These are phyloP conservation scores for Pseudochromis fuscus DNA, from an alignment of 2,797 vertebrate species.

Conservation along the genomic window DNA sequence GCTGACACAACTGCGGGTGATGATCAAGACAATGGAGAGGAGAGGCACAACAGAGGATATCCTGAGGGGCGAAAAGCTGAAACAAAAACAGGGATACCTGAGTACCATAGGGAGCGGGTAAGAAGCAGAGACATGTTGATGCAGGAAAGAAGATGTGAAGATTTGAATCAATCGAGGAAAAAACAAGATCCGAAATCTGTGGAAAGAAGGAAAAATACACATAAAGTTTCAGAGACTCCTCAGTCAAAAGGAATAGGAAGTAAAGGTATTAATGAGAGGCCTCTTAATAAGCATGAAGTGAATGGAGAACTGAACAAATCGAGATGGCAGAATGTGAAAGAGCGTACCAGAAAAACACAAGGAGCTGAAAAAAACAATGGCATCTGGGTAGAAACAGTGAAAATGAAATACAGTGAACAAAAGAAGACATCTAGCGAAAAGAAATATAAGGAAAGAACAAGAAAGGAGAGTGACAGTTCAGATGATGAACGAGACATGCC, in stretches of 20 bases:
- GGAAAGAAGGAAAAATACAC: constrained; percentile 37
- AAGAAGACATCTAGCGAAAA: constrained; percentile 22
- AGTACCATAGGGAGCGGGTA: constrained; percentile 42
- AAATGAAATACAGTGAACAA: constrained; percentile 35
- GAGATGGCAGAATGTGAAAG: constrained; percentile 20
- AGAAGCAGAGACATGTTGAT: constrained; percentile 33
- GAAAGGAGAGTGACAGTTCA: not conserved
- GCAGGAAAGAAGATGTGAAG: constrained; percentile 37
- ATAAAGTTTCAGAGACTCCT: constrained; percentile 38
- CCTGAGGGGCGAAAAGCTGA: constrained; percentile 34
- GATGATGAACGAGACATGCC: constrained; percentile 9
- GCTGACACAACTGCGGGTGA: constrained; percentile 29
- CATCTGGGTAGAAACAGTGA: constrained; percentile 23
- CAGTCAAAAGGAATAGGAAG: constrained; percentile 11
- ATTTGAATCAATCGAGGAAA: constrained; percentile 33
- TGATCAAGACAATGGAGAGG: constrained; percentile 51
- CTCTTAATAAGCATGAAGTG: constrained; percentile 65
- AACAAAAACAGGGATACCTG: constrained; percentile 21
- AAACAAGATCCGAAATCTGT: constrained; percentile 33
- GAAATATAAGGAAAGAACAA: constrained; percentile 13
- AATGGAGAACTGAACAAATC: constrained; percentile 54
- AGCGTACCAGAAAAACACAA: constrained; percentile 14
- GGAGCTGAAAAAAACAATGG: not conserved
- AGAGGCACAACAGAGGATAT: constrained; percentile 27
- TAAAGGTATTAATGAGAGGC: constrained; percentile 10